phyloP scores from a whole-genome alignment of 2,797 vertebrate species.

The Leptoclinus maculatus region DNA sequence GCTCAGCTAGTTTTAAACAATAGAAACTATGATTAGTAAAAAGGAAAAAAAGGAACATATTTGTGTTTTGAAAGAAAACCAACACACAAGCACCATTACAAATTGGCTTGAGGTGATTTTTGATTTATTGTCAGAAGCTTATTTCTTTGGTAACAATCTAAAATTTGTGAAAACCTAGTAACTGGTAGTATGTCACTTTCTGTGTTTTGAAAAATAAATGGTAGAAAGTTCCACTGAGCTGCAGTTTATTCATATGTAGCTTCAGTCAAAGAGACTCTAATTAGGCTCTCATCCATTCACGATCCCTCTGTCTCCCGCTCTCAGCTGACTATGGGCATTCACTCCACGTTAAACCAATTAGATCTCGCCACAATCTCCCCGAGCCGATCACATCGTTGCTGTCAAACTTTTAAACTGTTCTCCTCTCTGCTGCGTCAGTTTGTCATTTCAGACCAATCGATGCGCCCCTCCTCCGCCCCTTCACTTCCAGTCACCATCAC shows the following conservation, averaged over 20 bases:
- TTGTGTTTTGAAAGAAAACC: not conserved
- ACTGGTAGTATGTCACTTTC: not conserved
- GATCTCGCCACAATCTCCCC: too few species aligned
- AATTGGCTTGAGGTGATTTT: not conserved
- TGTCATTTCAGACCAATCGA: too few species aligned
- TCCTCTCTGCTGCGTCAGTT: too few species aligned
- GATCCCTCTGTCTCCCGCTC: too few species aligned
- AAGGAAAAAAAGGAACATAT: not conserved
- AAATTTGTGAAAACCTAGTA: not conserved
- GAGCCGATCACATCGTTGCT: too few species aligned
- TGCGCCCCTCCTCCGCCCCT: too few species aligned
- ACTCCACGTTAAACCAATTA: too few species aligned
- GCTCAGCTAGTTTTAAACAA: not conserved
- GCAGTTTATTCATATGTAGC: conserved; percentile 16
- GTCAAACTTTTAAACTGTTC: too few species aligned
- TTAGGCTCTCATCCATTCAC: too few species aligned
- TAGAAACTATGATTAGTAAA: not conserved
- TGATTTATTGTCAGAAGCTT: not conserved
- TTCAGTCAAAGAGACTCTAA: too few species aligned
- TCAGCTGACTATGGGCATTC: too few species aligned
- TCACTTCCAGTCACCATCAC: too few species aligned
- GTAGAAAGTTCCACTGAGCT: not conserved
- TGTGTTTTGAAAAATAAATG: conserved; percentile 2
- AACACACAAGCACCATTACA: not conserved
- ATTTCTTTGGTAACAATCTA: not conserved